Conservation (phyloP, 2,797 vertebrate genomes). For the Amniataba percoides region DNA sequence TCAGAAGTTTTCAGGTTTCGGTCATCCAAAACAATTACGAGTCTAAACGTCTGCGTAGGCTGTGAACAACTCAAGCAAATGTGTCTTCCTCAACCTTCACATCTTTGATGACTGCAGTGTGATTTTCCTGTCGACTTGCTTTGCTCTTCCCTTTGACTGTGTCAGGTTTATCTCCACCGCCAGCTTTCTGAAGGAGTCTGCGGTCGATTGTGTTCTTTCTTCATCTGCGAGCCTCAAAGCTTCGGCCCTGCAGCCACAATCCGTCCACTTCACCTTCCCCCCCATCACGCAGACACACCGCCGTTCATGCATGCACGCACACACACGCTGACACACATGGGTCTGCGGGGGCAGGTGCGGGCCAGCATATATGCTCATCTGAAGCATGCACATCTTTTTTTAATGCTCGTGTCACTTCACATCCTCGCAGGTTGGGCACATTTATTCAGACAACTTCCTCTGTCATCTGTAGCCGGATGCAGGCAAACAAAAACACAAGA, state of each 20-base stretch:
- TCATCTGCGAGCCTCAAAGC: conserved; percentile 43
- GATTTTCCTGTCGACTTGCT: conserved; percentile 46
- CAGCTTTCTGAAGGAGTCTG: conserved; percentile 38
- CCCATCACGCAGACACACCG: neutral
- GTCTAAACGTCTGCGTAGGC: conserved; percentile 40
- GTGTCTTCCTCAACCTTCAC: conserved; percentile 60
- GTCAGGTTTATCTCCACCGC: conserved; percentile 44
- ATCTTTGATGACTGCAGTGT: conserved; percentile 52
- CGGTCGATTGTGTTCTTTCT: conserved; percentile 44
- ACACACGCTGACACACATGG: conserved; percentile 12
- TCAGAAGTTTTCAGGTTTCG: conserved; percentile 31
- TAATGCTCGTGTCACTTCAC: conserved; percentile 60
- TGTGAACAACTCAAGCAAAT: conserved; percentile 51
- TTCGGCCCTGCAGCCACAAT: conserved; percentile 12
- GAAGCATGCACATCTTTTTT: conserved; percentile 61
- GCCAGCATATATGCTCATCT: conserved; percentile 19
- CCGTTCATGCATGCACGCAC: conserved; percentile 25
- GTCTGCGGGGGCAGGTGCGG: neutral
- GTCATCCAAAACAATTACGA: conserved; percentile 1
- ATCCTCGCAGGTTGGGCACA: conserved; percentile 45
- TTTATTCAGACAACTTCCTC: conserved; percentile 47
- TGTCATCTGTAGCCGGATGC: conserved; percentile 16
- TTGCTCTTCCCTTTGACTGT: conserved; percentile 20
- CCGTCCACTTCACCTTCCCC: conserved; percentile 29
- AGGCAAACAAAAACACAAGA: conserved; percentile 35